These are phyloP conservation scores for Anneissia japonica DNA, from an alignment of 35 echinoderm and acorn worm species.

Conservation along the genomic window DNA sequence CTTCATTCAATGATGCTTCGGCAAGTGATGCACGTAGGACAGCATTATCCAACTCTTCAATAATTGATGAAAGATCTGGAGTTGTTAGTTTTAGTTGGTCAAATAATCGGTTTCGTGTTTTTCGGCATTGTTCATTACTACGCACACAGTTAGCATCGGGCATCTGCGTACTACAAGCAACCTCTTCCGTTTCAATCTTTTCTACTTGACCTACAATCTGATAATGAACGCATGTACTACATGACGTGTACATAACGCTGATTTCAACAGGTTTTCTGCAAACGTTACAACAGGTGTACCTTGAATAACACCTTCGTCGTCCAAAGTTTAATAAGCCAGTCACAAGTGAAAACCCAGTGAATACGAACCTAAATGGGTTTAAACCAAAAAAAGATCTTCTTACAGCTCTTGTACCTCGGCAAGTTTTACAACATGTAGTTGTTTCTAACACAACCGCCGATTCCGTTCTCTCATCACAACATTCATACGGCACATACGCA, in stretches of 20 bases:
- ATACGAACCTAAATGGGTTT: neutral
- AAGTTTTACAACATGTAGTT: neutral
- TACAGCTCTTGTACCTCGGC: neutral
- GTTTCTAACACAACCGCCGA: neutral
- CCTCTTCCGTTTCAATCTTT: neutral
- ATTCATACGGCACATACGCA: neutral
- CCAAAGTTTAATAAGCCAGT: neutral
- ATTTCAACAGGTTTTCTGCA: neutral
- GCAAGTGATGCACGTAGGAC: neutral
- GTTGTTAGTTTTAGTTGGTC: neutral
- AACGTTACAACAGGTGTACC: neutral
- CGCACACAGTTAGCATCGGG: neutral
- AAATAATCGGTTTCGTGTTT: neutral
- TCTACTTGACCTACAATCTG: neutral
- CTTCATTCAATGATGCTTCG: neutral
- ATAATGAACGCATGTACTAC: neutral
- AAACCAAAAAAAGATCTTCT: neutral
- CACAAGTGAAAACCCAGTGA: no score
- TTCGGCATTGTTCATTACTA: neutral
- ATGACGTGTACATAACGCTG: neutral
- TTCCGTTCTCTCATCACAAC: neutral
- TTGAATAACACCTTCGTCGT: neutral
- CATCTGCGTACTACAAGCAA: neutral
- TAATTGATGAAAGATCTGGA: neutral
- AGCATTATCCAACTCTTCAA: neutral